phyloP scores from a whole-genome alignment of 1,140 invertebrate genomes.

The Phymorhynchus buccinoides region DNA sequence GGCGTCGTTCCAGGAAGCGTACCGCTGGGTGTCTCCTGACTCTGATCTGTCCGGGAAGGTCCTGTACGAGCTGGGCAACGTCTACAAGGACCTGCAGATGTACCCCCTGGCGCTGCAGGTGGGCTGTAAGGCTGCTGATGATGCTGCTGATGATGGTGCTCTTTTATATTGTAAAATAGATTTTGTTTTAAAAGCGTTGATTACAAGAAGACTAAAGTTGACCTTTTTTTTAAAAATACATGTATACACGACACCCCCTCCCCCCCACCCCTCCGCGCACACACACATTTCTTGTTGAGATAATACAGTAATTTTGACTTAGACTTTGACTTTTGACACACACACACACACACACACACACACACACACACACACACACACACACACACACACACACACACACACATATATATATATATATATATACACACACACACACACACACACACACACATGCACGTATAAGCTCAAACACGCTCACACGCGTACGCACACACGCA shows the following conservation, averaged over 20 bases:
- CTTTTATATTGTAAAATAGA: too few species aligned
- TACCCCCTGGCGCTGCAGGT: slow-evolving; percentile 51
- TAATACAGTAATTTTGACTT: too few species aligned
- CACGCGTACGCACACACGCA: background rate
- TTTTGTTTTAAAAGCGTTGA: too few species aligned
- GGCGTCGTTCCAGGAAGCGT: slow-evolving; percentile 43
- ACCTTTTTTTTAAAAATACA: too few species aligned
- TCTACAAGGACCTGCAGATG: slow-evolving; percentile 53
- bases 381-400: slow-evolving; percentile 13
- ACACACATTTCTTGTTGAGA: too few species aligned
- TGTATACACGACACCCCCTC: background rate
- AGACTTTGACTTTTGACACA: too few species aligned
- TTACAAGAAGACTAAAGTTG: too few species aligned
- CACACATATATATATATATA: background rate
- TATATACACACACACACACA: slow-evolving; percentile 22
- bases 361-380: slow-evolving; percentile 15
- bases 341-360: slow-evolving; percentile 17
- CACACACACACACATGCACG: background rate
- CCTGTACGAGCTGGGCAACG: slow-evolving; percentile 51
- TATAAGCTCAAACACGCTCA: background rate
- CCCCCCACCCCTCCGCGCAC: background rate
- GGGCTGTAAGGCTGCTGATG: background rate
- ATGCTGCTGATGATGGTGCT: too few species aligned
- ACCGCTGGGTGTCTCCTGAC: slow-evolving; percentile 22
- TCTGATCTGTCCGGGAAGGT: slow-evolving; percentile 33